A percentile compares a stretch with the other conserved stretches of the same genome.
Evolutionary conservation across 35 echinoderm and acorn worm species (phyloP).

Genomic region (Apostichopus japonicus): DNA sequence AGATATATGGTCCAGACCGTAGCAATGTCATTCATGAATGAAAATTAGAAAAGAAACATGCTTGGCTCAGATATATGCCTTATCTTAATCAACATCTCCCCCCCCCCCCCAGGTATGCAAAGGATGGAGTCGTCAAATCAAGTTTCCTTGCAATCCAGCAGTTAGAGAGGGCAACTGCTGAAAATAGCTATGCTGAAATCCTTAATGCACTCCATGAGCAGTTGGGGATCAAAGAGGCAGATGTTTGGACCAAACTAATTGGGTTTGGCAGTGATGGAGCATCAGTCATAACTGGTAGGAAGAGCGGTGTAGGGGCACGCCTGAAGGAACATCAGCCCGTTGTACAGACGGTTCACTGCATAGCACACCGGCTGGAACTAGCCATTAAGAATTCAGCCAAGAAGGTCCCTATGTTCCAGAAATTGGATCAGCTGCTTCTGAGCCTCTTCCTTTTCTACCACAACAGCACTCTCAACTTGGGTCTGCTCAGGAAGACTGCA

Average conservation of each 20-base stretch:
- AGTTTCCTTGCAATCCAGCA: background rate
- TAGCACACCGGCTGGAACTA: background rate
- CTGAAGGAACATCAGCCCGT: background rate
- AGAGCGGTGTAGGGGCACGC: constrained; percentile 7
- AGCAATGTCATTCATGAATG: too few species aligned
- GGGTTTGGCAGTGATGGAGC: constrained; percentile 30
- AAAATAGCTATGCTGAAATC: background rate
- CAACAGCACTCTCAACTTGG: background rate
- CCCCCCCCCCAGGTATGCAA: background rate
- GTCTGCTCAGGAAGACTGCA: background rate
- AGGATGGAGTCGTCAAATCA: background rate
- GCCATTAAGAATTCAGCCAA: constrained; percentile 16
- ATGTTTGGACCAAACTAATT: background rate
- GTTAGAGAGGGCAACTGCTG: background rate
- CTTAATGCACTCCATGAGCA: background rate
- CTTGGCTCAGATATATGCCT: too few species aligned
- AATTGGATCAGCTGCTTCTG: background rate
- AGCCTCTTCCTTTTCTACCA: constrained; percentile 13
- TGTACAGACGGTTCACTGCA: constrained; percentile 3
- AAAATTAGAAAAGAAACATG: too few species aligned
- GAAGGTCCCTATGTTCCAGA: background rate
- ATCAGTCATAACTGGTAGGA: constrained; percentile 34
- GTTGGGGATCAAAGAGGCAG: background rate
- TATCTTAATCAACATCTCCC: too few species aligned
- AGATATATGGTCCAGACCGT: too few species aligned